These are phyloP conservation scores for Platerodrilus igneus DNA, from an alignment of 2,888 invertebrate genomes.

Conservation along the genomic window DNA sequence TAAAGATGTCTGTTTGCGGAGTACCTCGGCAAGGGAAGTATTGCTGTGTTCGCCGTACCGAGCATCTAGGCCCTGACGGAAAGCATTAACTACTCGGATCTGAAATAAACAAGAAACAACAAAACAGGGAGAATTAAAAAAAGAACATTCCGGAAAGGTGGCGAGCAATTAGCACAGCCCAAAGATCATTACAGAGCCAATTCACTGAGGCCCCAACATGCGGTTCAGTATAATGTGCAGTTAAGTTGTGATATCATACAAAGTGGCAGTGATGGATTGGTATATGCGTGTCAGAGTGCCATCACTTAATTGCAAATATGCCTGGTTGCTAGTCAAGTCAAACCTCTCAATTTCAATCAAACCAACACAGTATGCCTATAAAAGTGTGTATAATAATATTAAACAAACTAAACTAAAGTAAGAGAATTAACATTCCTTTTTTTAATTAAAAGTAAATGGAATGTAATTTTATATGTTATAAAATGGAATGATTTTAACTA, in stretches of 20 bases:
- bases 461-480: no score
- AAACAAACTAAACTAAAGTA: no score
- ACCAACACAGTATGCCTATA: no score
- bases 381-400: no score
- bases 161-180: conserved; percentile 47
- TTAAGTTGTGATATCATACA: conserved; percentile 7
- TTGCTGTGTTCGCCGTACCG: conserved; percentile 88
- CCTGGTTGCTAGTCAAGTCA: no score
- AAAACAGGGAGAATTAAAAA: conserved; percentile 50
- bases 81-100: conserved; percentile 99
- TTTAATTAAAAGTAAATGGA: no score
- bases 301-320: no score
- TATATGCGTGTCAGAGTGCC: conserved; percentile 13
- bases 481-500: no score
- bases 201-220: conserved; percentile 33
- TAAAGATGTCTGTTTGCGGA: conserved; percentile 89
- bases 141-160: conserved; percentile 44
- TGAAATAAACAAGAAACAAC: conserved; percentile 60
- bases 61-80: conserved; percentile 98
- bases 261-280: conserved; percentile 12
- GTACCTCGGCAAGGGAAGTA: conserved; percentile 88
- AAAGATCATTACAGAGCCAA: conserved; percentile 43
- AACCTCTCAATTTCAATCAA: no score
- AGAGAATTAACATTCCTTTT: no score
- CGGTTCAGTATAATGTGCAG: conserved; percentile 31